Base-by-base conservation (phyloP, 2,113 vertebrate genomes). In the Myxocyprinus asiaticus region DNA sequence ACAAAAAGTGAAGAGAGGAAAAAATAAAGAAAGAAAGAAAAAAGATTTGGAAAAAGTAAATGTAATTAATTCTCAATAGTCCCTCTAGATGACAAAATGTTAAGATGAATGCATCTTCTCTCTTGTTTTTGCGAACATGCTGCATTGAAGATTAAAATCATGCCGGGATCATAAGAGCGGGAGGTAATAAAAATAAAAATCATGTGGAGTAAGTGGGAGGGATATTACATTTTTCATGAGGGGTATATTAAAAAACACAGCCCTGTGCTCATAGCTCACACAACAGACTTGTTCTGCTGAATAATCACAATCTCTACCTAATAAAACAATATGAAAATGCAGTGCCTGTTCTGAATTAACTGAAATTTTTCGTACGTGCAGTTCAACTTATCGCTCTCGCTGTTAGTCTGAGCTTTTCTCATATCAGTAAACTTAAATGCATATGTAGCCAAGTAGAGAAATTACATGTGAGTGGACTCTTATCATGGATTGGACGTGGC, bases 121-220 rank as follows among this genome's bases (percentile, higher is more conserved):
- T 58, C 69, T 84, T 81, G 71, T 76, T 84, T 33, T 84, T 84
- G 80, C 78, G 82, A 84, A 81, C 80, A 73, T 75, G 63, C 69
- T 74, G 70, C 79, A 84, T 84, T 79, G 79, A 76, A 79, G 59
- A 75, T 81, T 77, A 59, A 70, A 76, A 75, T 84, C 78, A 84
- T 79, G 65, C 76, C 66, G 65, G 70, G 70, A 84, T 84, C 80
- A 79, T 78, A 81, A 81, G 70, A 76, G 64, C 12, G 74, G 50
- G 61, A 71, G 59, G 51, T 79, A 84, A 84, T 84, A 76, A 84
- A 81, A 81, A 84, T 70, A 84, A 81, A 84, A 81, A 81, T 84
- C 79, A 84, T 79, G 78, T 76, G 83, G 58, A 78, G 79, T 78
- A 76, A 81, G 79, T 79, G 70, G 66, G 58, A 51, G 78, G 71